Conservation (phyloP, 2,113 vertebrate genomes). For the Bubo blakistoni region DNA sequence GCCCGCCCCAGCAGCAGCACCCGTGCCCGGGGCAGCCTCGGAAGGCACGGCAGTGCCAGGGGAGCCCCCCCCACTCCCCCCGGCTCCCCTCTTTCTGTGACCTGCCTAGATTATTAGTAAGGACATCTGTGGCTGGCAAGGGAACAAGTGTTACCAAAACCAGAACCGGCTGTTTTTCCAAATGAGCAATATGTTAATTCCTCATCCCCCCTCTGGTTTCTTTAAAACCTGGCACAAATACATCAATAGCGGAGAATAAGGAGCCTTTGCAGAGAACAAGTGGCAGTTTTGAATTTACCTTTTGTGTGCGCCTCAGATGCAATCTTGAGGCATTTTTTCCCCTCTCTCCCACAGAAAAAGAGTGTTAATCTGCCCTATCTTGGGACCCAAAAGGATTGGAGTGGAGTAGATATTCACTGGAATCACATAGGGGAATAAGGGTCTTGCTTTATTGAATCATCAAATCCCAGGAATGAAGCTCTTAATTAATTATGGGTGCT, state of each 20-base stretch:
- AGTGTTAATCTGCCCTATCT: conserved; percentile 65
- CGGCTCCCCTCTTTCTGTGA: conserved; percentile 65
- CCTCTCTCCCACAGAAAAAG: conserved; percentile 59
- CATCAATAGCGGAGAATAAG: conserved; percentile 51
- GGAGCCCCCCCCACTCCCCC: background rate
- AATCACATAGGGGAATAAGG: conserved; percentile 73
- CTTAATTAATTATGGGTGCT: conserved; percentile 86
- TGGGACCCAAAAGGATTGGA: conserved; percentile 68
- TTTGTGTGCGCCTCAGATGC: conserved; percentile 57
- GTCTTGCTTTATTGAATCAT: conserved; percentile 82
- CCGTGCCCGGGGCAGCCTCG: background rate
- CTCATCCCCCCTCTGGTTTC: conserved; percentile 58
- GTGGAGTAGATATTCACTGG: conserved; percentile 69
- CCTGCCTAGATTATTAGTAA: conserved; percentile 73
- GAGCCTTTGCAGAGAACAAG: conserved; percentile 52
- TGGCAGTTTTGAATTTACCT: conserved; percentile 66
- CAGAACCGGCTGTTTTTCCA: conserved; percentile 66
- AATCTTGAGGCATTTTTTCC: conserved; percentile 68
- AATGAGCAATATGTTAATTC: conserved; percentile 72
- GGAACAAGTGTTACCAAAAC: conserved; percentile 74
- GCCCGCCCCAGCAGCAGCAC: background rate
- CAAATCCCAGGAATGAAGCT: conserved; percentile 78
- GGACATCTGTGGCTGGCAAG: conserved; percentile 73
- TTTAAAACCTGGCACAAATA: conserved; percentile 66
- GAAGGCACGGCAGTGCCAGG: background rate